phyloP scores from a whole-genome alignment of 2,888 invertebrate species.

The Volucella bombylans region DNA sequence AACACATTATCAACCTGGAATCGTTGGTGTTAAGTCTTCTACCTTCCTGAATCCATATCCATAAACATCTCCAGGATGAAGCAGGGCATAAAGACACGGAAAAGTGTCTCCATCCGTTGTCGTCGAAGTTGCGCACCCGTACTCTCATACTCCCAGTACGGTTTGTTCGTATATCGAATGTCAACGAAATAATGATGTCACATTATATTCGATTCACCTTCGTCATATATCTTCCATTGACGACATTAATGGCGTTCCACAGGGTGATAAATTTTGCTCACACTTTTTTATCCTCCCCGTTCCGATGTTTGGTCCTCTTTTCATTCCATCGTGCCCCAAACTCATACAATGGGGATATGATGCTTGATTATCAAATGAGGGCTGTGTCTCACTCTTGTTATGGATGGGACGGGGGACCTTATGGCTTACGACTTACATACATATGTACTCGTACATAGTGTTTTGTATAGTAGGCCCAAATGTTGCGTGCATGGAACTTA shows the following conservation, averaged over 20 bases:
- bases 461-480: slow-evolving; percentile 67
- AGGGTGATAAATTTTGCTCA: slow-evolving; percentile 73
- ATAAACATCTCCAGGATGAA: slow-evolving; percentile 59
- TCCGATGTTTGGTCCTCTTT: neutral
- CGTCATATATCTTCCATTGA: slow-evolving; percentile 78
- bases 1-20: slow-evolving; percentile 61
- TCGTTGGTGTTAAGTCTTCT: slow-evolving; percentile 64
- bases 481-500: slow-evolving; percentile 66
- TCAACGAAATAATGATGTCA: slow-evolving; percentile 75
- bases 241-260: slow-evolving; percentile 76
- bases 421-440: no score
- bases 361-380: slow-evolving; percentile 71
- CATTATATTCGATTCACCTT: slow-evolving; percentile 77
- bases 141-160: slow-evolving; percentile 8
- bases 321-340: slow-evolving; percentile 47
- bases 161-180: slow-evolving; percentile 64
- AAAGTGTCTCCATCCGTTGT: slow-evolving; percentile 70
- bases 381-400: slow-evolving; percentile 6
- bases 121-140: slow-evolving; percentile 23
- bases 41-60: slow-evolving; percentile 66
- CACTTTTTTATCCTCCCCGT: slow-evolving; percentile 45
- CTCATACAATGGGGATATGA: slow-evolving; percentile 52
- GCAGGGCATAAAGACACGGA: slow-evolving; percentile 67
- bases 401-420: neutral
- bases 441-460: slow-evolving; percentile 42